Base-by-base conservation (phyloP, 2,888 invertebrate genomes). In the Linnaemya tessellans region DNA sequence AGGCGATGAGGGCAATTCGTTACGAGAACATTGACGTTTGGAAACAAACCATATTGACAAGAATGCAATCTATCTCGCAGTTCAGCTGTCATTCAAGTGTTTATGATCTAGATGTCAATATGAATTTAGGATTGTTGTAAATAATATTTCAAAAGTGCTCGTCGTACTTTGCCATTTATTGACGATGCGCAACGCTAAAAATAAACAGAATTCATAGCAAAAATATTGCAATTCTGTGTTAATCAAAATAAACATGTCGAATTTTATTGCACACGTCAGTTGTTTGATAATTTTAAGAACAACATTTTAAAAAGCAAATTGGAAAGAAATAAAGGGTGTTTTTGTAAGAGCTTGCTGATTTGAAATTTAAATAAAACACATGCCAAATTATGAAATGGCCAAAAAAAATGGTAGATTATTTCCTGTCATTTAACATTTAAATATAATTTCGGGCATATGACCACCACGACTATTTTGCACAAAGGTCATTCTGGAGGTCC, bases 31-130 rank as follows among this genome's bases (percentile, higher is more conserved):
- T 80, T 43, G 68, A 62, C 38, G 51, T 64, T 65, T 60, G 67
- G n/a, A 51, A 54, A 54, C 54, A 58, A 68, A 65, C 18, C 64
- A 65, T 60, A 38, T 73, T 78, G 65, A 65, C 77, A 71, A 71
- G 78, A 58, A 71, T 41, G 77, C 65, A 60, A 83, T 77, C 77
- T 38, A 70, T 77, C n/a, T 54, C 46, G 46, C 58, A 65, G 70
- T 65, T 56, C 64, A 35, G 30, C 46, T 73, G 71, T 54, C 70
- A 58, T 35, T 64, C 25, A 60, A 64, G 58, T 70, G 22, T 65
- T 82, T 78, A 71, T 65, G 82, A 78, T 65, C 43, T 22, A 22
- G 22, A 22, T 56, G 68, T 62, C 80, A 80, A 73, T 64, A 71
- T 65, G 46, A 65, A 71, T 56, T 58, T 64, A 18, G 49, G 20